Conservation (phyloP, 2,113 vertebrate genomes). For the Cebus imitator region DNA sequence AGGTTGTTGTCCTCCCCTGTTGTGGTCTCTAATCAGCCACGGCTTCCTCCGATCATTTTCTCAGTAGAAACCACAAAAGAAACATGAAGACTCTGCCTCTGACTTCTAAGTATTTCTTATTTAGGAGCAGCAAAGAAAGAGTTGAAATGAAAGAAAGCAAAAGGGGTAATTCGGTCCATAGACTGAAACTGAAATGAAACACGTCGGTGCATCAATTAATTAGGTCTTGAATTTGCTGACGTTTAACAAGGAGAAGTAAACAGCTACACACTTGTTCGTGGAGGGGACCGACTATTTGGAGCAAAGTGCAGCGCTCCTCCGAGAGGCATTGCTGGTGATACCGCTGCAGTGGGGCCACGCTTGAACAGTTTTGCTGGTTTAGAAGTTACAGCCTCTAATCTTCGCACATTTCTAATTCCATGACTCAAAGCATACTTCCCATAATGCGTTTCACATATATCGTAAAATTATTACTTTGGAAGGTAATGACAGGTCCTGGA, state of each 20-base stretch:
- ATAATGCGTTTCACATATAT: fast-evolving
- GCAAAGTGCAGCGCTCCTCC: fast-evolving
- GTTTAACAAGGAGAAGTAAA: neutral
- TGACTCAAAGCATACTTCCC: fast-evolving
- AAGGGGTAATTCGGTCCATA: fast-evolving
- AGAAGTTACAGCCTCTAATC: fast-evolving
- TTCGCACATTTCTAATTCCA: fast-evolving
- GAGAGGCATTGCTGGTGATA: fast-evolving
- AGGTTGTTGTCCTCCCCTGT: fast-evolving
- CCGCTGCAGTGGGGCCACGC: fast-evolving
- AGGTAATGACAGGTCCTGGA: fast-evolving
- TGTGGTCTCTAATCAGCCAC: neutral
- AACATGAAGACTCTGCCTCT: fast-evolving
- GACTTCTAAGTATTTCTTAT: neutral
- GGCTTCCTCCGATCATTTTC: neutral
- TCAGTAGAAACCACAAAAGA: too few species aligned
- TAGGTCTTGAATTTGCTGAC: too few species aligned
- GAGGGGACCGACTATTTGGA: fast-evolving
- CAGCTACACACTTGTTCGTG: fast-evolving
- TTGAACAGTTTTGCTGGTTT: neutral
- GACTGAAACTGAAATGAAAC: fast-evolving
- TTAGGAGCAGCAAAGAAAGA: neutral
- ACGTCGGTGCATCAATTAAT: fast-evolving
- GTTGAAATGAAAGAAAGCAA: neutral
- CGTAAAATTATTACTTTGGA: fast-evolving